Conservation (phyloP, 2,888 invertebrate genomes). For the Bibio marci region DNA sequence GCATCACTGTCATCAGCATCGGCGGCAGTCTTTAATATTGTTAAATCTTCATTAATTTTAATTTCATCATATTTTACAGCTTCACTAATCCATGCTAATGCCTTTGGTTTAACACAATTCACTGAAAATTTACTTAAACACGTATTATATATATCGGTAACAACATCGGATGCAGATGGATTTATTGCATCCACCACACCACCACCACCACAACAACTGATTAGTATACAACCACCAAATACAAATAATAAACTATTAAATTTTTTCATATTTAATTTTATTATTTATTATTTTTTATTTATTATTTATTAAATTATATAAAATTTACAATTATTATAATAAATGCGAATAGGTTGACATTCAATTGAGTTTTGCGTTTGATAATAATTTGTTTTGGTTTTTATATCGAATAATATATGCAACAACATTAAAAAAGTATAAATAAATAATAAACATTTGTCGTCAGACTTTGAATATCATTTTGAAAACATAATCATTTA, state of each 20-base stretch:
- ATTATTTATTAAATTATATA: not conserved
- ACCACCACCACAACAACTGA: not conserved
- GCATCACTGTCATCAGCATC: constrained; percentile 26
- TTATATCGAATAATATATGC: constrained; percentile 1
- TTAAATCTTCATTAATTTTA: constrained; percentile 56
- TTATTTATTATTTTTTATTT: too few relatives aligned
- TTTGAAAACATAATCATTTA: too few relatives aligned
- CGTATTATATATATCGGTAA: constrained; percentile 45
- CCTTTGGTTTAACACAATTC: constrained; percentile 60
- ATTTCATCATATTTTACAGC: constrained; percentile 51
- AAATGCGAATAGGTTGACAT: not conserved
- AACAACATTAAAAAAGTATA: too few relatives aligned
- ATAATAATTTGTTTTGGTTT: not conserved
- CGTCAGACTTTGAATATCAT: too few relatives aligned
- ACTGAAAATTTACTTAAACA: constrained; percentile 52
- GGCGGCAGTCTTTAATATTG: constrained; percentile 45
- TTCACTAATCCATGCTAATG: constrained; percentile 54
- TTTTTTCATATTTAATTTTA: too few relatives aligned
- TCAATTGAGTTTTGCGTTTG: not conserved
- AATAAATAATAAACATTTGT: too few relatives aligned
- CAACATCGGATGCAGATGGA: constrained; percentile 42
- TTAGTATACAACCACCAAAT: too few relatives aligned
- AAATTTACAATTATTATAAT: not conserved
- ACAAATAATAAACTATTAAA: too few relatives aligned
- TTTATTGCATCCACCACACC: not conserved